These are phyloP conservation scores for Zaprionus ornatus DNA, from an alignment of 1,140 invertebrate species.

Conservation along the genomic window DNA sequence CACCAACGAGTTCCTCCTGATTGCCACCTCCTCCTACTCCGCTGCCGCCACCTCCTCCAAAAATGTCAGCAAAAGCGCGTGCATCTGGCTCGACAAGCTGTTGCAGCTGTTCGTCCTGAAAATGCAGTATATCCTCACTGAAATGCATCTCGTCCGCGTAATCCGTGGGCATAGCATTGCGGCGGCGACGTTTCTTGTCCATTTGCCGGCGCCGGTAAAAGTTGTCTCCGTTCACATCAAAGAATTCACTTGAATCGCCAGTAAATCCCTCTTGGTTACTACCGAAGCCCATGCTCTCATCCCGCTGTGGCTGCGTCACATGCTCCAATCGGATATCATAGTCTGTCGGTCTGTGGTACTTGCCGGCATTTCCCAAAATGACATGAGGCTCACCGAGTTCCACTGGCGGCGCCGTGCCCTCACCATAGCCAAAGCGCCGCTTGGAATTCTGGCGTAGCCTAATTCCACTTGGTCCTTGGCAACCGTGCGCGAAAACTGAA, in stretches of 20 bases:
- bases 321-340: slow-evolving; percentile 70
- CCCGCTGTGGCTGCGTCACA: slow-evolving; percentile 40
- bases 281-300: slow-evolving; percentile 56
- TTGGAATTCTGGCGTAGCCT: slow-evolving; percentile 77
- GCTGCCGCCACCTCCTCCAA: slow-evolving; percentile 28
- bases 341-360: slow-evolving; percentile 42
- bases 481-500: slow-evolving; percentile 92
- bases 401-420: slow-evolving; percentile 49
- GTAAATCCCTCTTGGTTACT: slow-evolving; percentile 50
- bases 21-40: slow-evolving; percentile 1
- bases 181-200: slow-evolving; percentile 48
- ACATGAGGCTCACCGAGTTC: slow-evolving; percentile 71
- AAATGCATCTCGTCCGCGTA: slow-evolving; percentile 77
- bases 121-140: slow-evolving; percentile 77
- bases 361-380: slow-evolving; percentile 61
- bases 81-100: slow-evolving; percentile 76
- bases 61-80: slow-evolving; percentile 77
- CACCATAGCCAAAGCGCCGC: slow-evolving; percentile 64
- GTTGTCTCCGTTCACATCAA: slow-evolving; percentile 65
- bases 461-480: slow-evolving; percentile 85
- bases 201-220: slow-evolving; percentile 66
- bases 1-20: slow-evolving; percentile 84
- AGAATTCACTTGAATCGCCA: slow-evolving; percentile 58
- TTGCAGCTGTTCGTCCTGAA: slow-evolving; percentile 74
- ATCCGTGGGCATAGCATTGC: slow-evolving; percentile 16